These are phyloP conservation scores for Anguilla obscura DNA, from an alignment of 2,797 vertebrate species.

Conservation along the genomic window DNA sequence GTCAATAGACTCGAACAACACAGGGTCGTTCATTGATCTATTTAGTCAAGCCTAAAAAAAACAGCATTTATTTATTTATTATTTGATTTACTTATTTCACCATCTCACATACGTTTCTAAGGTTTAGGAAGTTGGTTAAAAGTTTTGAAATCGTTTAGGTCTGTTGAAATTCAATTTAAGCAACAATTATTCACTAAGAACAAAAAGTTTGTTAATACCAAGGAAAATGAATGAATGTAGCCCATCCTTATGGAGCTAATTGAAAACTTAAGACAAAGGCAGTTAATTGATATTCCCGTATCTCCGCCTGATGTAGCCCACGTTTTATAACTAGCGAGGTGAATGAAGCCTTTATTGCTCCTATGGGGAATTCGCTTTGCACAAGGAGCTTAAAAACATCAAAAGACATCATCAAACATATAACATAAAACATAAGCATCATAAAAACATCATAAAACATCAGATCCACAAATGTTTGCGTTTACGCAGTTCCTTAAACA, in stretches of 20 bases:
- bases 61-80: not conserved
- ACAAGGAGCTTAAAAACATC: no score
- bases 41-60: no score
- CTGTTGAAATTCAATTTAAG: no score
- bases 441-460: not conserved
- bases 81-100: not conserved
- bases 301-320: not conserved
- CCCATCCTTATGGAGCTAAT: not conserved
- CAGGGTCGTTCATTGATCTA: not conserved
- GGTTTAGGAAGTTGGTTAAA: not conserved
- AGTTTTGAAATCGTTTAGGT: no score
- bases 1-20: not conserved
- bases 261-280: not conserved
- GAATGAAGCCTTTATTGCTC: no score
- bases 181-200: not conserved
- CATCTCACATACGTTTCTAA: not conserved
- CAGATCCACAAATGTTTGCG: not conserved
- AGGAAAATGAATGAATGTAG: not conserved
- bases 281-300: not conserved
- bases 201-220: not conserved
- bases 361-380: no score
- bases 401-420: no score
- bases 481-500: not conserved
- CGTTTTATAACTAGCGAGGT: not conserved
- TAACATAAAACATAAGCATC: no score